Conservation (phyloP, 2,888 invertebrate genomes). For the Caradrina kadenii region DNA sequence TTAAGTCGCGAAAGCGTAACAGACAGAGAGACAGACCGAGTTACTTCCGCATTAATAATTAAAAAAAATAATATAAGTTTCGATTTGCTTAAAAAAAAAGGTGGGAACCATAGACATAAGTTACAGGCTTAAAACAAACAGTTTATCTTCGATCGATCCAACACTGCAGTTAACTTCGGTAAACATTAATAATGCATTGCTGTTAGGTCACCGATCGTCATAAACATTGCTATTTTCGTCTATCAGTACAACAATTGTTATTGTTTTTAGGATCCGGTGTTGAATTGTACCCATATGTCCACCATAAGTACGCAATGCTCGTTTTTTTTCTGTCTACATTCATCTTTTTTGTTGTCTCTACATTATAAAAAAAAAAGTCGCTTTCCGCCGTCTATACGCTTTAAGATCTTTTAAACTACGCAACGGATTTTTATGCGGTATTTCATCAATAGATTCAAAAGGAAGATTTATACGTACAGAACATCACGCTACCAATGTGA, state of each 20-base stretch:
- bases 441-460: no score
- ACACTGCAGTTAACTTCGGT: constrained; percentile 36
- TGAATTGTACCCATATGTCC: constrained; percentile 15
- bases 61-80: no score
- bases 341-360: constrained; percentile 10
- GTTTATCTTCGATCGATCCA: constrained; percentile 32
- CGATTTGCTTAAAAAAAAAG: no score
- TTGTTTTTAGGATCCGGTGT: constrained; percentile 14
- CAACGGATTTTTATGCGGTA: no score
- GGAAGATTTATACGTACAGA: no score
- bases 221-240: constrained; percentile 21
- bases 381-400: no score
- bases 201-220: constrained; percentile 34
- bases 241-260: constrained; percentile 12
- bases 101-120: background rate
- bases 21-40: no score
- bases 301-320: background rate
- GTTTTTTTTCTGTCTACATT: constrained; percentile 2
- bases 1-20: no score
- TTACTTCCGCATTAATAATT: no score
- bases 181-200: constrained; percentile 40
- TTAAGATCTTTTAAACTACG: no score
- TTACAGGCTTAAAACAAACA: constrained; percentile 30
- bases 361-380: no score
- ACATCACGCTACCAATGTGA: no score